Evolutionary conservation across 2,888 invertebrate species (phyloP).

Genomic region (Eristalis tenax): DNA sequence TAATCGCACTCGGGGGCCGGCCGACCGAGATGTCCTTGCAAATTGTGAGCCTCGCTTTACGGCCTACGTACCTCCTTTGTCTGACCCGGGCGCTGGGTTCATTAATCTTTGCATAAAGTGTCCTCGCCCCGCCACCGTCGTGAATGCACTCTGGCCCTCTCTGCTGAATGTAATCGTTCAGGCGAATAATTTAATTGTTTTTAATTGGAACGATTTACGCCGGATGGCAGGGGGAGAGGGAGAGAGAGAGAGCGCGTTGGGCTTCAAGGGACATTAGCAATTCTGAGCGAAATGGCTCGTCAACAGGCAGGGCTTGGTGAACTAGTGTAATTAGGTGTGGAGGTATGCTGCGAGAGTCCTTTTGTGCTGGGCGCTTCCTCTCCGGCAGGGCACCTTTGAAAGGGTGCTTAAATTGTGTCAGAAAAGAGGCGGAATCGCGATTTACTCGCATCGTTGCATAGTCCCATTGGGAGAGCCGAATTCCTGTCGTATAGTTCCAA

Average conservation of each 20-base stretch:
- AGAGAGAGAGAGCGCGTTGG: no score
- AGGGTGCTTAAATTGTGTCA: background rate
- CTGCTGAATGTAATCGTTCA: constrained; percentile 24
- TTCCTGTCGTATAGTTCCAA: background rate
- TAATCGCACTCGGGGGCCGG: constrained; percentile 45
- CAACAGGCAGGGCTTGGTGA: background rate
- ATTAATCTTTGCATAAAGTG: constrained; percentile 50
- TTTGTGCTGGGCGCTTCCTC: background rate
- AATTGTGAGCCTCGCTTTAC: constrained; percentile 14
- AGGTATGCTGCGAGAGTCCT: background rate
- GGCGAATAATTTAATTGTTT: constrained; percentile 58
- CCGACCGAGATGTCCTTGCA: constrained; percentile 51
- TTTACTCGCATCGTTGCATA: no score
- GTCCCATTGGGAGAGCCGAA: background rate
- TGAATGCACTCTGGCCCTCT: constrained; percentile 4
- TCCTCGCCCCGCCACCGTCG: constrained; percentile 1
- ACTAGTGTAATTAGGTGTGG: background rate
- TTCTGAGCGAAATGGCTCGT: constrained; percentile 1
- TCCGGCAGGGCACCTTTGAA: background rate
- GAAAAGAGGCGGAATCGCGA: background rate
- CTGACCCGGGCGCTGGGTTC: constrained; percentile 42
- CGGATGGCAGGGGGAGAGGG: background rate
- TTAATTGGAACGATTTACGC: constrained; percentile 38
- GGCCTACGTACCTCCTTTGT: constrained; percentile 6
- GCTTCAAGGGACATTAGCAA: constrained; percentile 32